phyloP scores from a whole-genome alignment of 2,113 vertebrate species.

The Gila orcuttii region DNA sequence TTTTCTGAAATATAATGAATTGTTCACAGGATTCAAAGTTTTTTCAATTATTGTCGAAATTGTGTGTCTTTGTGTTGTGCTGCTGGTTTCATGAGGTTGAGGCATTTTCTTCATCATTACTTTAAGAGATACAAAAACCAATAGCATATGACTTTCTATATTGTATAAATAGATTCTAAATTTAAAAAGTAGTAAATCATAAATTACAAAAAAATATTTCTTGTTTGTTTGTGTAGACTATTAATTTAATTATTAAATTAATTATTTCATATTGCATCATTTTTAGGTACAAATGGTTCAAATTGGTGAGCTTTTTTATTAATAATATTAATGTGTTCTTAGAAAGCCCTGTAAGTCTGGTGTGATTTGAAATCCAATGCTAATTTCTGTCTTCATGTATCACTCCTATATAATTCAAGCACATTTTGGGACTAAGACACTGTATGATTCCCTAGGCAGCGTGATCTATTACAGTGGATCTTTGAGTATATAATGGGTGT shows the following conservation, averaged over 20 bases:
- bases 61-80: not conserved
- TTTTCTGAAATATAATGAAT: not conserved
- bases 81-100: not conserved
- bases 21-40: not conserved
- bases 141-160: too few relatives aligned
- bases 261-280: not conserved
- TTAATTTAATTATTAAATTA: not conserved
- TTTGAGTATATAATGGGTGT: constrained; percentile 46
- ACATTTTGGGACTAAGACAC: not conserved
- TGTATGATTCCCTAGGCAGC: constrained; percentile 19
- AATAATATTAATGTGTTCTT: constrained; percentile 15
- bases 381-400: constrained; percentile 38
- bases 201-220: not conserved
- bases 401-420: constrained; percentile 19
- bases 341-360: constrained; percentile 5
- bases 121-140: not conserved
- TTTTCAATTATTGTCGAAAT: not conserved
- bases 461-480: constrained; percentile 43
- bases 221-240: not conserved
- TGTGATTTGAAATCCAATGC: constrained; percentile 37
- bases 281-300: not conserved
- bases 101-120: not conserved
- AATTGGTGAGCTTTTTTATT: not conserved
- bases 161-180: too few relatives aligned
- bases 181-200: not conserved